phyloP scores from a whole-genome alignment of 2,888 invertebrate species.

The Stenoptilia bipunctidactyla region DNA sequence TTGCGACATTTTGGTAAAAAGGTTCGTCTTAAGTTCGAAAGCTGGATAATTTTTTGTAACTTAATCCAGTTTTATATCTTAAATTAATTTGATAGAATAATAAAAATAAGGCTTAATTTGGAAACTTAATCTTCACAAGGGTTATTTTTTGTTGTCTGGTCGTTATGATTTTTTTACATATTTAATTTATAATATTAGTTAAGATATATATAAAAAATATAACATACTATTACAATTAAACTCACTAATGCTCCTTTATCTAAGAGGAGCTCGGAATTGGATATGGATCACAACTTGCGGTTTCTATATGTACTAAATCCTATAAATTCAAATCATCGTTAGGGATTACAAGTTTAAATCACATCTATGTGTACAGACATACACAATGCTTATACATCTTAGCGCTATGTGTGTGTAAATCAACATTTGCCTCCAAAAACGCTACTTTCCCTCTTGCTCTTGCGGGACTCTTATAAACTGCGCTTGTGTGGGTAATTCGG shows the following conservation, averaged over 20 bases:
- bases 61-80: conserved; percentile 35
- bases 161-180: too few species aligned
- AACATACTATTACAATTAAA: too few species aligned
- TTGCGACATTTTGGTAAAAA: conserved; percentile 67
- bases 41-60: conserved; percentile 40
- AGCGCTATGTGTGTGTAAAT: conserved; percentile 38
- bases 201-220: too few species aligned
- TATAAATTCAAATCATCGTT: conserved; percentile 64
- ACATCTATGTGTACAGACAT: conserved; percentile 46
- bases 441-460: conserved; percentile 57
- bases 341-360: conserved; percentile 67
- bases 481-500: conserved; percentile 35
- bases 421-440: conserved; percentile 60
- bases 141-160: too few species aligned
- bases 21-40: conserved; percentile 53
- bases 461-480: conserved; percentile 36
- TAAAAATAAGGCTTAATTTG: too few species aligned
- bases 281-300: background rate
- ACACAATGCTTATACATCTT: too few species aligned
- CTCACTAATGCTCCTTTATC: conserved; percentile 3
- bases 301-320: conserved; percentile 41
- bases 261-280: background rate
- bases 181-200: too few species aligned
- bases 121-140: too few species aligned
- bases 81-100: too few species aligned